Conservation (phyloP, 2,797 vertebrate genomes). For the Mastacembelus armatus region DNA sequence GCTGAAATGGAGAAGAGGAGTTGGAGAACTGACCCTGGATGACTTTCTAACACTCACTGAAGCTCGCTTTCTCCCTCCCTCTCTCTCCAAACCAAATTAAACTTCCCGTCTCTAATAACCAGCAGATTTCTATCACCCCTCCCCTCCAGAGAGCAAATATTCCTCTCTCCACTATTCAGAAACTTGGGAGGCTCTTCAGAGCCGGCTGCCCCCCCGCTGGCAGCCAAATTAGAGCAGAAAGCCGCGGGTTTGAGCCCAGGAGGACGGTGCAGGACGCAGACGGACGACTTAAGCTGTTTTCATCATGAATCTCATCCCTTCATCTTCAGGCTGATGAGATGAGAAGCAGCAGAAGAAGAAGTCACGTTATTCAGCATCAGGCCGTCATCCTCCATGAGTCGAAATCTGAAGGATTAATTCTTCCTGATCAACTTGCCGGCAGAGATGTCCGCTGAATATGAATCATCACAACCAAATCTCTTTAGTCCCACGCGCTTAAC, state of each 20-base stretch:
- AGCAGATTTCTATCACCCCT: slow-evolving; percentile 40
- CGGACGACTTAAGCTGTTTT: slow-evolving; percentile 75
- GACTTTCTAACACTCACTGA: slow-evolving; percentile 36
- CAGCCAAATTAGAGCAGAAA: slow-evolving; percentile 76
- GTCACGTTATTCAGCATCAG: slow-evolving; percentile 48
- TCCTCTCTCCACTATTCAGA: slow-evolving; percentile 53
- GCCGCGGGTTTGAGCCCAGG: slow-evolving; percentile 68
- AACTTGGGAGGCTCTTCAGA: slow-evolving; percentile 62
- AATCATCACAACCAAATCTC: slow-evolving; percentile 60
- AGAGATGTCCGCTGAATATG: slow-evolving; percentile 56
- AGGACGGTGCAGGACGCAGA: slow-evolving; percentile 63
- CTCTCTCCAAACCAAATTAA: slow-evolving; percentile 61
- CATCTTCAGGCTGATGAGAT: slow-evolving; percentile 73
- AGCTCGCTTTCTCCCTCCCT: not conserved
- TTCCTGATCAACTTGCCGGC: slow-evolving; percentile 41
- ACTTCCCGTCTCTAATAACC: slow-evolving; percentile 62
- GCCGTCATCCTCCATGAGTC: slow-evolving; percentile 19
- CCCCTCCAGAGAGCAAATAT: slow-evolving; percentile 67
- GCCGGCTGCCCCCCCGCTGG: slow-evolving; percentile 53
- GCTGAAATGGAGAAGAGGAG: not conserved
- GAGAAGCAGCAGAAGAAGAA: slow-evolving; percentile 56
- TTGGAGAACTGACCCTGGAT: slow-evolving; percentile 20
- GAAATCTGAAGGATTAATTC: slow-evolving; percentile 66
- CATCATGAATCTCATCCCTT: slow-evolving; percentile 74
- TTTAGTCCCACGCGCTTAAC: slow-evolving; percentile 57